These are phyloP conservation scores for Acipenser oxyrinchus DNA, from an alignment of 2,797 vertebrate species.

Conservation along the genomic window DNA sequence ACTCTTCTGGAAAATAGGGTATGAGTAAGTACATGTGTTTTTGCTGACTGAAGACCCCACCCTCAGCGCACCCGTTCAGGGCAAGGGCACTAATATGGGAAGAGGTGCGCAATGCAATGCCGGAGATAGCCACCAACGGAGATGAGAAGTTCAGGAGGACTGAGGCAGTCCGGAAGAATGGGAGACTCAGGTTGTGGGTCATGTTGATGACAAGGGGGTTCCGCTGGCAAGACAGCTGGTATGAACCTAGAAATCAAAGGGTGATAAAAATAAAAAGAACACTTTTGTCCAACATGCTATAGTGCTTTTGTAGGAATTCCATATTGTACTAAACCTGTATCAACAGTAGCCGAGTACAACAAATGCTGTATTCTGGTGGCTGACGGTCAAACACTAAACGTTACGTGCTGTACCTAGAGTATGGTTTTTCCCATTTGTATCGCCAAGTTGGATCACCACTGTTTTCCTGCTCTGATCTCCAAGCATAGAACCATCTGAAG, in stretches of 20 bases:
- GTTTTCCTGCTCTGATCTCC: conserved; percentile 54
- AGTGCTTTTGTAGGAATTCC: too few relatives aligned
- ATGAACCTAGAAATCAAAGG: conserved; percentile 51
- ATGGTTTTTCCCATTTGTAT: conserved; percentile 64
- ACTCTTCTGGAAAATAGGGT: too few relatives aligned
- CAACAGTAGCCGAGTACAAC: too few relatives aligned
- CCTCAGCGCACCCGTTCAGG: conserved; percentile 70
- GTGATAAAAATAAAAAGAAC: too few relatives aligned
- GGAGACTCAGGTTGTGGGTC: conserved; percentile 53
- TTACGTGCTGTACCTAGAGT: conserved; percentile 62
- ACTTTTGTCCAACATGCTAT: too few relatives aligned
- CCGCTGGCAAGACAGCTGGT: conserved; percentile 74
- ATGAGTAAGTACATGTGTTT: conserved; percentile 36
- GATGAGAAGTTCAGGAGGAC: conserved; percentile 80
- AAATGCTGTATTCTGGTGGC: too few relatives aligned
- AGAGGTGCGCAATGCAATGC: conserved; percentile 70
- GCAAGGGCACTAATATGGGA: conserved; percentile 61
- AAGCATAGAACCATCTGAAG: conserved; percentile 62
- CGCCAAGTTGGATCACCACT: conserved; percentile 65
- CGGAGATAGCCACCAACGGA: conserved; percentile 67
- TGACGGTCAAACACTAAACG: background rate
- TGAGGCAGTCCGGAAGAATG: conserved; percentile 49
- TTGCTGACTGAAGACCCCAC: conserved; percentile 53
- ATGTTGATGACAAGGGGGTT: conserved; percentile 77
- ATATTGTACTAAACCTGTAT: too few relatives aligned